Evolutionary conservation across 2,113 vertebrate species (phyloP).

Genomic region (Brienomyrus brachyistius): DNA sequence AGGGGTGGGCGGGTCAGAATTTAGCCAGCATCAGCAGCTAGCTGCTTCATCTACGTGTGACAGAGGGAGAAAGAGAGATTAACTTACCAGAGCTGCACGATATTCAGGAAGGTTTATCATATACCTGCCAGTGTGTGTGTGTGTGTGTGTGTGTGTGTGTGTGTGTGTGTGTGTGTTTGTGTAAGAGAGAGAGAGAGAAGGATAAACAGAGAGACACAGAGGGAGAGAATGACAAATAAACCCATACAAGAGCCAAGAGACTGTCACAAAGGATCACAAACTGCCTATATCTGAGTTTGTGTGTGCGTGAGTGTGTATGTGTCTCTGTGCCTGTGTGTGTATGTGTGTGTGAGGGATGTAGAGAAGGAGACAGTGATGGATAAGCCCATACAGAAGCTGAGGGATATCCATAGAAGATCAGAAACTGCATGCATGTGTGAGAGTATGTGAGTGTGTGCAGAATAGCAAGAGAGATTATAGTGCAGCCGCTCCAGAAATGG

Average conservation of each 20-base stretch:
- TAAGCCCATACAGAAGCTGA: background rate
- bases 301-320: background rate
- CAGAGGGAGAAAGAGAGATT: background rate
- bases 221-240: background rate
- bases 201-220: background rate
- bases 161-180: background rate
- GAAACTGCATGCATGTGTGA: background rate
- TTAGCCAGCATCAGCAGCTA: constrained; percentile 10
- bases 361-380: background rate
- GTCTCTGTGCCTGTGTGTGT: background rate
- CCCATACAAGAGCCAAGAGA: background rate
- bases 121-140: background rate
- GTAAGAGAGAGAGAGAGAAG: background rate
- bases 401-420: background rate
- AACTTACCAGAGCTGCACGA: background rate
- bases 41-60: background rate
- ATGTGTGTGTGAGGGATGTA: background rate
- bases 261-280: background rate
- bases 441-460: background rate
- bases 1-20: background rate
- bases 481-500: background rate
- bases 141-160: background rate
- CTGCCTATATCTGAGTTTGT: background rate
- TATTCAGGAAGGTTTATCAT: background rate
- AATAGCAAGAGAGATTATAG: background rate